These are phyloP conservation scores for Ochropleura leucogaster DNA, from an alignment of 2,888 invertebrate genomes.

Conservation along the genomic window DNA sequence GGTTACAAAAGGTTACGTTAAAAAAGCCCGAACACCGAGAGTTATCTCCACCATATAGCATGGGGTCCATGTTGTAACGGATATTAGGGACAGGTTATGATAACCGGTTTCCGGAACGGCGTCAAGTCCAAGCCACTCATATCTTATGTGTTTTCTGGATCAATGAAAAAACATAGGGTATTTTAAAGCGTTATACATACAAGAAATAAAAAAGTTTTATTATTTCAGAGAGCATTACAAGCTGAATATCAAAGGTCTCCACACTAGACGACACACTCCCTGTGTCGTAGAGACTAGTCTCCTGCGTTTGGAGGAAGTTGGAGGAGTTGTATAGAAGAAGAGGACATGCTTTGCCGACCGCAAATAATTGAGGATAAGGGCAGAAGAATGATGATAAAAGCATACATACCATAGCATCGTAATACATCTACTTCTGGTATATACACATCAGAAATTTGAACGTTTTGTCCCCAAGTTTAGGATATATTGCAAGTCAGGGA, in stretches of 20 bases:
- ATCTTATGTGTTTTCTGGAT: conserved; percentile 18
- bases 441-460: conserved; percentile 14
- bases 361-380: no score
- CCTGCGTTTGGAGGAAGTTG: no score
- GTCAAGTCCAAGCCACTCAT: conserved; percentile 18
- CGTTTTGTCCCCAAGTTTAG: conserved; percentile 28
- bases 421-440: neutral
- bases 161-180: neutral
- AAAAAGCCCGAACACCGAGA: conserved; percentile 10
- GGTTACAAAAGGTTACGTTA: conserved; percentile 2
- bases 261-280: no score
- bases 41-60: conserved; percentile 26
- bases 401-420: no score
- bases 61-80: conserved; percentile 28
- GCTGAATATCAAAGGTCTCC: no score
- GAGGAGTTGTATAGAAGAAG: no score
- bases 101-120: conserved; percentile 31
- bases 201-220: no score
- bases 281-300: no score
- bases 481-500: conserved; percentile 37
- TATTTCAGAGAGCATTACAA: no score
- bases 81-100: conserved; percentile 47
- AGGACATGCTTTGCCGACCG: no score
- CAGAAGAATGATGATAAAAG: no score
- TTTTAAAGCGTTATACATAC: neutral